Evolutionary conservation across 2,113 vertebrate species (phyloP).

Genomic region (Turnix velox): DNA sequence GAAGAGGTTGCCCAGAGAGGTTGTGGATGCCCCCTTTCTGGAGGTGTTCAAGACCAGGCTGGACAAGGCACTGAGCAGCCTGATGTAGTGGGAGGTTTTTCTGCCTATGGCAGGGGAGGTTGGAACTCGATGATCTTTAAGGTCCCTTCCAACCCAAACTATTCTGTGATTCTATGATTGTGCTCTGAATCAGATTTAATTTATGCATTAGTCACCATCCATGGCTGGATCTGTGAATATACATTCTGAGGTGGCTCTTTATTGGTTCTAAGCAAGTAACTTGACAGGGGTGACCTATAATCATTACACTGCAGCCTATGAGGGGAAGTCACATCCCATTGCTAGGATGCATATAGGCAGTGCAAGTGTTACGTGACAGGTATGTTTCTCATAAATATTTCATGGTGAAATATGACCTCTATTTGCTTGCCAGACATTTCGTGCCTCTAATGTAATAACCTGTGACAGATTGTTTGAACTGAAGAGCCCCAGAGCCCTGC

Average conservation of each 20-base stretch:
- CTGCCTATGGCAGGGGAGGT: too few species aligned
- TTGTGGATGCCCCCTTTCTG: too few species aligned
- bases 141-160: too few species aligned
- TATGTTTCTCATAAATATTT: slow-evolving; percentile 14
- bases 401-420: slow-evolving; percentile 38
- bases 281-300: not conserved
- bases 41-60: too few species aligned
- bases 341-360: not conserved
- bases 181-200: not conserved
- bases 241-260: not conserved
- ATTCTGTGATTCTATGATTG: too few species aligned
- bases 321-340: not conserved
- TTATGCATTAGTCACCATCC: not conserved
- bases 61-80: too few species aligned
- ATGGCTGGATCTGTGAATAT: not conserved
- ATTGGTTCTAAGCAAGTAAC: not conserved
- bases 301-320: not conserved
- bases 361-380: not conserved
- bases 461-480: slow-evolving; percentile 51
- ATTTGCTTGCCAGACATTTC: slow-evolving; percentile 2
- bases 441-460: slow-evolving; percentile 17
- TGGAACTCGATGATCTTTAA: too few species aligned
- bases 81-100: too few species aligned
- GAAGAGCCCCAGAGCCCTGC: slow-evolving; percentile 22
- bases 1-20: too few species aligned